Base-by-base conservation (phyloP, 2,888 invertebrate species). In the Malthinus flaveolus region DNA sequence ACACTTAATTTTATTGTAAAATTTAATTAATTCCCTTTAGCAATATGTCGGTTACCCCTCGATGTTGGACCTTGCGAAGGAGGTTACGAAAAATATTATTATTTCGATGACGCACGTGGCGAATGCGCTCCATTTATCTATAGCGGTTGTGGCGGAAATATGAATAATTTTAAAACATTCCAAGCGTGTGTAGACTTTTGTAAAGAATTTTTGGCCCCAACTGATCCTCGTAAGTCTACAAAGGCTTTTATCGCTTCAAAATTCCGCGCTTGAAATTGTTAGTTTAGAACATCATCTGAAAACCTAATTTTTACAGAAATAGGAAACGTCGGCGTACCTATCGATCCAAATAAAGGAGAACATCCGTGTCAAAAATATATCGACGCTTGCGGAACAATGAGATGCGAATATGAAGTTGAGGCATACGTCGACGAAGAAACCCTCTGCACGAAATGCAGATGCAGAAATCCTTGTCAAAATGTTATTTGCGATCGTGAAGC, bases 81-180 rank as follows among this genome's bases (percentile, higher is more conserved):
- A 36, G 75, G 74, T 37, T 74, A 76, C 62, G 77, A 78, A 66
- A 86, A 85, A 64, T 85, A 91, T 72, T 93, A 88, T 87, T 86
- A 86, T 82, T 93, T 87, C 78, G 87, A 88, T 78, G 83, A 84
- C 64, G 80, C 80, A 49, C 80, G 82, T 66, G 87, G 83, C 66
- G 86, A 85, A 71, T 96, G 95, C 79, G 79, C 86, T 66, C 83
- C 86, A 53, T 95, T 96, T 81, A 84, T 88, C 72, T 95, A 90
- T 82, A 85, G 86, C 65, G 95, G 95, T 80, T 96, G 95, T 80
- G 89, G 87, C 63, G 95, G 94, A 71, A 93, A 91, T 80, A 84
- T 84, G 73, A 95, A 95, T 83, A 89, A 89, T 82, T 94, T 93
- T 85, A 84, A 81, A 75, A 85, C 87, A 54, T 86, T 85, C 79